Evolutionary conservation across 2,888 invertebrate genomes (phyloP).

Genomic region (Acleris holmiana): DNA sequence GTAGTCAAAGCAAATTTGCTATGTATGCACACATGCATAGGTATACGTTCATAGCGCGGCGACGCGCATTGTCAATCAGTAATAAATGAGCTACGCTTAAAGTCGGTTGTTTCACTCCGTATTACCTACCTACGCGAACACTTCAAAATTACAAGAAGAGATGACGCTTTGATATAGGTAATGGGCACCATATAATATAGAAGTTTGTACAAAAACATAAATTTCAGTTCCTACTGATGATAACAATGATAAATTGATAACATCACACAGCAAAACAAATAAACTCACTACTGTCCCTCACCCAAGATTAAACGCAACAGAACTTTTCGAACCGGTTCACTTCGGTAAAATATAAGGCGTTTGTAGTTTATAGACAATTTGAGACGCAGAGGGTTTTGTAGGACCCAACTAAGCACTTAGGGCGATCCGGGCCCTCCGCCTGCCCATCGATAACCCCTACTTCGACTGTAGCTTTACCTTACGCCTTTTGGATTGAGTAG

Average conservation of each 20-base stretch:
- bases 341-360: slow-evolving; percentile 51
- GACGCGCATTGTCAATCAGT: too few relatives aligned
- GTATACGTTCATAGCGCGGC: too few relatives aligned
- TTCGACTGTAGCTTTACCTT: slow-evolving; percentile 11
- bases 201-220: neutral
- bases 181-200: too few relatives aligned
- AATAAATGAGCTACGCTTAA: too few relatives aligned
- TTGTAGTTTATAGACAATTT: slow-evolving; percentile 54
- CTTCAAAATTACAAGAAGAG: too few relatives aligned
- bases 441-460: slow-evolving; percentile 34
- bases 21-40: too few relatives aligned
- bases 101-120: too few relatives aligned
- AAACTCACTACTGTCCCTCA: slow-evolving; percentile 11
- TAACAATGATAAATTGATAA: neutral
- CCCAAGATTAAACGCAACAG: slow-evolving; percentile 13
- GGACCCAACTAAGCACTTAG: slow-evolving; percentile 48
- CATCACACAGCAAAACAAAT: slow-evolving; percentile 6
- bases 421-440: slow-evolving; percentile 30
- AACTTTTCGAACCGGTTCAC: slow-evolving; percentile 44
- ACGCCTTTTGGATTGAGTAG: slow-evolving; percentile 18
- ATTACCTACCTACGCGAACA: too few relatives aligned
- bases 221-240: neutral
- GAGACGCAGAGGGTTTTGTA: slow-evolving; percentile 43
- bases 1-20: too few relatives aligned
- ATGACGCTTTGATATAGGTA: too few relatives aligned